phyloP scores from a whole-genome alignment of 2,888 invertebrate genomes.

The Malthinus flaveolus region DNA sequence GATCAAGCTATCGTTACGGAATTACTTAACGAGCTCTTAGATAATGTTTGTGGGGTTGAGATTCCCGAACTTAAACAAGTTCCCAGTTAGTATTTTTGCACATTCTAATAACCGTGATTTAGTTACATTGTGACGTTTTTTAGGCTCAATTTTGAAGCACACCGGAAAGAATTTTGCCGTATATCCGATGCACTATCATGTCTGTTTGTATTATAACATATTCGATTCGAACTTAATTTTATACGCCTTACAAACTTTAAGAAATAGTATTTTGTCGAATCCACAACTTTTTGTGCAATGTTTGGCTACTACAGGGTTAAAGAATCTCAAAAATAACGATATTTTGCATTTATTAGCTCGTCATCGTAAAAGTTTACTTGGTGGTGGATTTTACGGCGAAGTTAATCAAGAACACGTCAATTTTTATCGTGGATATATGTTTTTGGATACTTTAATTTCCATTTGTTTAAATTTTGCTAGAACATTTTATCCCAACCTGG shows the following conservation, averaged over 20 bases:
- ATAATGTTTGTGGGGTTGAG: slow-evolving; percentile 55
- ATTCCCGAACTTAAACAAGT: slow-evolving; percentile 19
- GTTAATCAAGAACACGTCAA: slow-evolving; percentile 67
- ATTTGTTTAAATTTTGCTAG: slow-evolving; percentile 80
- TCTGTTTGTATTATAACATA: slow-evolving; percentile 78
- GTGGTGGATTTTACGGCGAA: slow-evolving; percentile 66
- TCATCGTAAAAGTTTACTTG: slow-evolving; percentile 80
- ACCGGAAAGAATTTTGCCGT: slow-evolving; percentile 53
- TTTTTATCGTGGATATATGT: slow-evolving; percentile 76
- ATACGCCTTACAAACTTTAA: slow-evolving; percentile 75
- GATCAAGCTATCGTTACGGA: slow-evolving; percentile 58
- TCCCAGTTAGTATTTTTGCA: slow-evolving; percentile 8
- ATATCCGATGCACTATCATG: slow-evolving; percentile 80
- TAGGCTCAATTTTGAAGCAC: slow-evolving; percentile 14
- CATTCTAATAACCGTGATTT: neutral
- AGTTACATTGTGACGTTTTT: neutral
- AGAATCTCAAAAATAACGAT: slow-evolving; percentile 56
- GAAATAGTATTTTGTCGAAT: slow-evolving; percentile 71
- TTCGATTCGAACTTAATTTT: slow-evolving; percentile 75
- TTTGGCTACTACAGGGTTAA: slow-evolving; percentile 74
- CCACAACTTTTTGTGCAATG: slow-evolving; percentile 74
- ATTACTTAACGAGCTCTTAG: slow-evolving; percentile 62
- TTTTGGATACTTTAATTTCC: slow-evolving; percentile 75
- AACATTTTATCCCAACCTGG: slow-evolving; percentile 76
- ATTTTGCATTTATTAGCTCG: slow-evolving; percentile 68